phyloP scores from a whole-genome alignment of 2,888 invertebrate species.

The Nebria salina region DNA sequence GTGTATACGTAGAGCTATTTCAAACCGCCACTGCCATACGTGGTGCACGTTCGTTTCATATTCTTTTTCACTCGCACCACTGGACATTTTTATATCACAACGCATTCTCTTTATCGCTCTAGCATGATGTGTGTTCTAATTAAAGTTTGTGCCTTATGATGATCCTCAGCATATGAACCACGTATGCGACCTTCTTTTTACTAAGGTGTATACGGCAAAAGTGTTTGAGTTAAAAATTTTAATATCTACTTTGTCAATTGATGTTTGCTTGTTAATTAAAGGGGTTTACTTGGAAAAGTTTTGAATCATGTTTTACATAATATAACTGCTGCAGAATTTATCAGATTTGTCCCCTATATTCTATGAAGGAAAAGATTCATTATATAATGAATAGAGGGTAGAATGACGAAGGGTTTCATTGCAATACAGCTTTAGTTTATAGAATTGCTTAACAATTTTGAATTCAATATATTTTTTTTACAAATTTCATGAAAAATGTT shows the following conservation, averaged over 20 bases:
- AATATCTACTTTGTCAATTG: neutral
- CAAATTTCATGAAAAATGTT: neutral
- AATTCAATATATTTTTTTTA: neutral
- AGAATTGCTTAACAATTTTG: too few species aligned
- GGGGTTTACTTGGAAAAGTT: neutral
- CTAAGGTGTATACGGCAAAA: neutral
- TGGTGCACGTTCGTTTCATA: neutral
- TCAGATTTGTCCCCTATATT: neutral
- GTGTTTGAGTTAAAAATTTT: neutral
- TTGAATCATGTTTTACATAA: neutral
- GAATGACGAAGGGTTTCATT: neutral
- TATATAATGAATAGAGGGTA: neutral
- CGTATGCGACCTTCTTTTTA: neutral
- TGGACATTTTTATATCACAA: neutral
- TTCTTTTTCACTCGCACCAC: neutral
- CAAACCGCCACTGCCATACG: neutral
- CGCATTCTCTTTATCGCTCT: neutral
- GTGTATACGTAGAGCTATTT: slow-evolving; percentile 8
- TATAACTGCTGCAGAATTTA: neutral
- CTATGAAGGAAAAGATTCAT: neutral
- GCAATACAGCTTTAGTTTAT: neutral
- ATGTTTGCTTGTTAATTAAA: neutral
- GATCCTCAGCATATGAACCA: neutral
- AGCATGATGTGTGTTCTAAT: neutral
- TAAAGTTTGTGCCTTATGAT: neutral